Conservation (phyloP, 2,113 vertebrate genomes). For the Pagrus major region DNA sequence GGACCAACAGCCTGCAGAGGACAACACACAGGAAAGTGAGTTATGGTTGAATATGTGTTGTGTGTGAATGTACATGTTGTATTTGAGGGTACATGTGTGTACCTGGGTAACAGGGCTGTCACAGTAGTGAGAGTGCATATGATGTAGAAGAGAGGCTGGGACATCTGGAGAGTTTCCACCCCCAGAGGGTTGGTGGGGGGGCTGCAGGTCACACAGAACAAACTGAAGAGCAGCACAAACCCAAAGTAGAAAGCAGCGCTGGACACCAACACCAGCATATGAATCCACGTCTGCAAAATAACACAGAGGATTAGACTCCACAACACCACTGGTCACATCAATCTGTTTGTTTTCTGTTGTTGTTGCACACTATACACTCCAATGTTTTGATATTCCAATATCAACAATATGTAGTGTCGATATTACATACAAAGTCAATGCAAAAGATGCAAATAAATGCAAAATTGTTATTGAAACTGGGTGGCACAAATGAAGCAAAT, state of each 20-base stretch:
- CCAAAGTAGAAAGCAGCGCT: conserved; percentile 87
- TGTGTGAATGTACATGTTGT: background rate
- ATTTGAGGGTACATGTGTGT: background rate
- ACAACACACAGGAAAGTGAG: background rate
- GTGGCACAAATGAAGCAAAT: no score
- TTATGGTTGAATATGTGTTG: background rate
- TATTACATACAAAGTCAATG: no score
- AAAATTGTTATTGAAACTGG: no score
- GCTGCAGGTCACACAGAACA: conserved; percentile 86
- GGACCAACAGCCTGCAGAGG: conserved; percentile 83
- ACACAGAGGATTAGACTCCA: conserved; percentile 15
- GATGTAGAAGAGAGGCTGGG: conserved; percentile 88
- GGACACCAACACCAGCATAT: conserved; percentile 79
- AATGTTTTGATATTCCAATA: background rate
- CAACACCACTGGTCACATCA: background rate
- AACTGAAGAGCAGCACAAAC: conserved; percentile 86
- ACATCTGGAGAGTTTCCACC: conserved; percentile 87
- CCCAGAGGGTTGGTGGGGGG: conserved; percentile 88
- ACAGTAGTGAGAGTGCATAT: conserved; percentile 86
- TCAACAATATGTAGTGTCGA: no score
- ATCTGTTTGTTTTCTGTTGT: no score
- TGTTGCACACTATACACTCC: background rate
- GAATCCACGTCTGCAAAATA: conserved; percentile 90
- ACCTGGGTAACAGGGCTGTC: conserved; percentile 92
- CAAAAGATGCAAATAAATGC: no score